Evolutionary conservation across 2,888 invertebrate species (phyloP).

Genomic region (Dorcus hopei): DNA sequence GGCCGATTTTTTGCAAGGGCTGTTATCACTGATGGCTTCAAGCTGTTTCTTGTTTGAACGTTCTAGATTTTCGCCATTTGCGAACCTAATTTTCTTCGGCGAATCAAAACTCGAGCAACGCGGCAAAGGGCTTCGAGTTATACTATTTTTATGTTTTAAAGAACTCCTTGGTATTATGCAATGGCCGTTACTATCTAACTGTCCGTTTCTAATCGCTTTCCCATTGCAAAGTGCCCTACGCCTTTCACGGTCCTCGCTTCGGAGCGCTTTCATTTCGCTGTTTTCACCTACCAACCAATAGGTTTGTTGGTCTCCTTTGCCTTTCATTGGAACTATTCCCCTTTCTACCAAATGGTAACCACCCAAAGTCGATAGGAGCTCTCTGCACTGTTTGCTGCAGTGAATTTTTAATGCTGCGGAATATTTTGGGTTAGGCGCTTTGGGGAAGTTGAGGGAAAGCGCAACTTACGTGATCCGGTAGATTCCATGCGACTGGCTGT

Average conservation of each 20-base stretch:
- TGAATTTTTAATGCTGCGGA: conserved; percentile 73
- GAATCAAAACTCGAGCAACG: conserved; percentile 81
- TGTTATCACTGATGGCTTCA: conserved; percentile 59
- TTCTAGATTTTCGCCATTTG: conserved; percentile 65
- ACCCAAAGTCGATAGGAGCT: conserved; percentile 66
- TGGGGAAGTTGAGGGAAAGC: no score
- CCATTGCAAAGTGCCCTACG: conserved; percentile 49
- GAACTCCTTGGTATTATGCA: conserved; percentile 59
- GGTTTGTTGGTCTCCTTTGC: conserved; percentile 78
- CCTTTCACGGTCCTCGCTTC: conserved; percentile 55
- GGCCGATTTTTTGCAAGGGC: conserved; percentile 53
- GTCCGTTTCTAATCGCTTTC: conserved; percentile 29
- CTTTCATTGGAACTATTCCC: conserved; percentile 77
- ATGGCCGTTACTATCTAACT: conserved; percentile 35
- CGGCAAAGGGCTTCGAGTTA: conserved; percentile 54
- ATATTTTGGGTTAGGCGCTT: conserved; percentile 11
- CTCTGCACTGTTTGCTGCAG: conserved; percentile 72
- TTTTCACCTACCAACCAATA: conserved; percentile 83
- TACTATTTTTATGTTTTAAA: conserved; percentile 64
- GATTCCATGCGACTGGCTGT: conserved; percentile 87
- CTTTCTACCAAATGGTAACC: conserved; percentile 76
- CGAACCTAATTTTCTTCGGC: conserved; percentile 78
- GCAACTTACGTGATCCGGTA: conserved; percentile 68
- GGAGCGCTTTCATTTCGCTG: conserved; percentile 54
- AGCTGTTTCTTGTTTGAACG: conserved; percentile 49